These are phyloP conservation scores for Spinibarbus caldwelli DNA, from an alignment of 2,797 vertebrate genomes.

Conservation along the genomic window DNA sequence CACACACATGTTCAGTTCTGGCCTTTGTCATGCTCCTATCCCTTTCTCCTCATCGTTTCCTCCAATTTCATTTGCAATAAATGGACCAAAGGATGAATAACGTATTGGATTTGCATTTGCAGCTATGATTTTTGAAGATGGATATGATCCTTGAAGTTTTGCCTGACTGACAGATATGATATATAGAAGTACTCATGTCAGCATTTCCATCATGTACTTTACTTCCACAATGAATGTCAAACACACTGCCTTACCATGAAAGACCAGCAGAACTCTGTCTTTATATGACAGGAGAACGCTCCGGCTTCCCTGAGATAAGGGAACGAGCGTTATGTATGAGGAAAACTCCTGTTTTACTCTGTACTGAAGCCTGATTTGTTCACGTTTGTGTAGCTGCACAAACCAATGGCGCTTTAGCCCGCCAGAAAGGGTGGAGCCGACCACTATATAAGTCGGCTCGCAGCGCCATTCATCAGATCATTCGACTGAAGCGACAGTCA, in stretches of 20 bases:
- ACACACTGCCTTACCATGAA: background rate
- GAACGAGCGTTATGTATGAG: too few relatives aligned
- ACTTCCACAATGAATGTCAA: constrained; percentile 3
- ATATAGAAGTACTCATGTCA: constrained; percentile 1
- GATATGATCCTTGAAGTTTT: constrained; percentile 6
- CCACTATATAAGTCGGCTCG: too few relatives aligned
- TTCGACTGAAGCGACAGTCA: too few relatives aligned
- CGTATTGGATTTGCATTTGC: constrained; percentile 4
- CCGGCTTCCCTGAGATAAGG: too few relatives aligned
- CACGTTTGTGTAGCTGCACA: too few relatives aligned
- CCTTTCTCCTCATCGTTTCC: background rate
- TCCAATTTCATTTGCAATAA: background rate
- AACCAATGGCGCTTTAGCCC: too few relatives aligned
- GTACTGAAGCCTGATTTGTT: too few relatives aligned
- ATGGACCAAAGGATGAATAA: background rate
- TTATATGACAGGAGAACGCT: background rate
- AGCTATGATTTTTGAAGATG: background rate
- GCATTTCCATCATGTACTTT: background rate
- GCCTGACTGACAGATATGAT: constrained; percentile 10
- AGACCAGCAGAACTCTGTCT: background rate
- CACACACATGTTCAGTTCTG: background rate
- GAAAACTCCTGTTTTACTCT: too few relatives aligned
- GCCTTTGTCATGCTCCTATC: background rate
- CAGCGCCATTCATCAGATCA: too few relatives aligned
- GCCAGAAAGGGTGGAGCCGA: too few relatives aligned